Conservation (phyloP, 2,888 invertebrate genomes). For the Volucella inflata region DNA sequence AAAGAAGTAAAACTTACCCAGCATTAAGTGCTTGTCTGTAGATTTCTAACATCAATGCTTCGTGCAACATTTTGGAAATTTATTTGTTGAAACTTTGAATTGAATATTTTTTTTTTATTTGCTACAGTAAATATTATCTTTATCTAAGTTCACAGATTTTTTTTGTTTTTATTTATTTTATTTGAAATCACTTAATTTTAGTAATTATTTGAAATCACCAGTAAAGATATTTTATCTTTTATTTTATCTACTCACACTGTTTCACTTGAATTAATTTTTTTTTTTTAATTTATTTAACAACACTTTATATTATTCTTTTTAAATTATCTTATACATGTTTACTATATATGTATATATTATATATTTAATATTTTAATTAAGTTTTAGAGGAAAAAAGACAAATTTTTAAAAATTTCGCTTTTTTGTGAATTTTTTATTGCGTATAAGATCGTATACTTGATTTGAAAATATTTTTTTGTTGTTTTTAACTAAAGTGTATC, state of each 20-base stretch:
- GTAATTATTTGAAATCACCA: conserved; percentile 77
- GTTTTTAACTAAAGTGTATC: conserved; percentile 50
- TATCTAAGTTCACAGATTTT: conserved; percentile 56
- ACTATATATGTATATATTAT: conserved; percentile 59
- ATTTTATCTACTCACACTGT: conserved; percentile 73
- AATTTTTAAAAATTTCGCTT: conserved; percentile 70
- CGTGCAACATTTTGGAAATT: conserved; percentile 81
- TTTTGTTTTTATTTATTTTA: conserved; percentile 60
- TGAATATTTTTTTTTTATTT: conserved; percentile 65
- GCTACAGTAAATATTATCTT: conserved; percentile 63
- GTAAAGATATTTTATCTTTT: conserved; percentile 41
- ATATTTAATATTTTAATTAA: conserved; percentile 75
- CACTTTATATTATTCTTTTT: conserved; percentile 34
- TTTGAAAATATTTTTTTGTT: conserved; percentile 50
- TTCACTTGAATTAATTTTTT: conserved; percentile 65
- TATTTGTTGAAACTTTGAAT: conserved; percentile 45
- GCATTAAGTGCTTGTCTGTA: conserved; percentile 83
- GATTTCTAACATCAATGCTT: conserved; percentile 83
- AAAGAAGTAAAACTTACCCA: conserved; percentile 79
- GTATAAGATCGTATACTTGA: conserved; percentile 79
- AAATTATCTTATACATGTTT: conserved; percentile 46
- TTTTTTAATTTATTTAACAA: conserved; percentile 64
- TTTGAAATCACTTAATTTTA: conserved; percentile 73
- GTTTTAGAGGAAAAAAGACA: conserved; percentile 75
- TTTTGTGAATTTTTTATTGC: conserved; percentile 77